phyloP scores from a whole-genome alignment of 2,113 vertebrate genomes.

The Erythrocercus mccallii region DNA sequence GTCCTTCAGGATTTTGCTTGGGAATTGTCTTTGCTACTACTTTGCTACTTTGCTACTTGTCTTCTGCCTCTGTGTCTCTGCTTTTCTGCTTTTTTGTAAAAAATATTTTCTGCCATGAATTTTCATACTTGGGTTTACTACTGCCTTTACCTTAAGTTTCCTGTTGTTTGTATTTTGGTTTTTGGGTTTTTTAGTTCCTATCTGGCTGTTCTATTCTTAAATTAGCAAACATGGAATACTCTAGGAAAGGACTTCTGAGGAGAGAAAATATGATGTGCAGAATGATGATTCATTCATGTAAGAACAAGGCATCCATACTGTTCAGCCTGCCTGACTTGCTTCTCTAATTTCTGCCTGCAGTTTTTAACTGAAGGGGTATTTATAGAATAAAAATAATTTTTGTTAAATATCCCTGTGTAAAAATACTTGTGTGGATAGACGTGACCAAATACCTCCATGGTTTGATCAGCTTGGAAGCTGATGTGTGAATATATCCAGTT shows the following conservation, averaged over 20 bases:
- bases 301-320: not conserved
- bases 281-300: not conserved
- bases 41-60: not conserved
- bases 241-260: not conserved
- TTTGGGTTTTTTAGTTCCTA: not conserved
- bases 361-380: not conserved
- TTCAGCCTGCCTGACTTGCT: not conserved
- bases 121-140: not conserved
- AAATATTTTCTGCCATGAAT: not conserved
- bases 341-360: not conserved
- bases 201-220: not conserved
- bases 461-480: not conserved
- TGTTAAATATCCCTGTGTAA: not conserved
- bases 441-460: not conserved
- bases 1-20: not conserved
- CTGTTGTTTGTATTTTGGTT: not conserved
- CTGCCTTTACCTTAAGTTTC: not conserved
- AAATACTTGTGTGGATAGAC: not conserved
- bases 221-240: not conserved
- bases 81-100: not conserved
- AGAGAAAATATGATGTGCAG: not conserved
- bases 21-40: not conserved
- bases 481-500: not conserved
- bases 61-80: not conserved
- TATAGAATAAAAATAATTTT: not conserved